Base-by-base conservation (phyloP, 2,888 invertebrate genomes). In the Microctonus hyperodae region DNA sequence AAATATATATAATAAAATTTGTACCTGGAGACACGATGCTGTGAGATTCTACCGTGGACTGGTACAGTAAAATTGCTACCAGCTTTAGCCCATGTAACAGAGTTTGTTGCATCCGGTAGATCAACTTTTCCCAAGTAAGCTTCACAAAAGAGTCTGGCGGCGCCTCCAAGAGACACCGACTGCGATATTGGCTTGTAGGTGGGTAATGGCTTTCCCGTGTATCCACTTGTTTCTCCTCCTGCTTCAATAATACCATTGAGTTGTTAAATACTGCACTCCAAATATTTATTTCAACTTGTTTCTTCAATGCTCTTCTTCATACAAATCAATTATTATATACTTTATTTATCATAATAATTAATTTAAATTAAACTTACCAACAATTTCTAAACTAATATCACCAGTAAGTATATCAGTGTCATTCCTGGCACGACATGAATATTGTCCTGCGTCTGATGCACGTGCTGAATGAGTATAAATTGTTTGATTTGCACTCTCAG, bases 401-500 rank as follows among this genome's bases (percentile, higher is more conserved):
- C 91, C 91, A 50, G 87, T 86, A 72, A 88, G 86, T 70, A 87
- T 86, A 77, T 88, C 87, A 0, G 91, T 90, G 76, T 92, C 92
- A 81, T 92, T 92, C 81, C 88, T 87, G 72, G 92, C 86, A 22
- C 90, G 86, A 80, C 92, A 93, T 56, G 90, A 90, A 84, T 92
- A 93, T 84, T 90, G 89, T 66, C 92, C 93, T 40, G 89, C 88
- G 83, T 92, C 92, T 6, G 88, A 87, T 57, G 87, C 85, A 40
- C 88, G 86, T 28, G 90, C 88, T 48, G 86, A 85, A 73, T 88
- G 87, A 28, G 91, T 89, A 85, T 92, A 92, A 75, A 93, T 87
- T 60, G 92, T 93, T 85, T 93, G 93, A 85, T 93, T 93, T 68
- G 90, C 90, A 61, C 90, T 91, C 83, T 91, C 91, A 0, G 92